Evolutionary conservation across 2,888 invertebrate genomes (phyloP), one percentile per base, ranked within the genome.

Genomic region (Parnassius glacialis): DNA sequence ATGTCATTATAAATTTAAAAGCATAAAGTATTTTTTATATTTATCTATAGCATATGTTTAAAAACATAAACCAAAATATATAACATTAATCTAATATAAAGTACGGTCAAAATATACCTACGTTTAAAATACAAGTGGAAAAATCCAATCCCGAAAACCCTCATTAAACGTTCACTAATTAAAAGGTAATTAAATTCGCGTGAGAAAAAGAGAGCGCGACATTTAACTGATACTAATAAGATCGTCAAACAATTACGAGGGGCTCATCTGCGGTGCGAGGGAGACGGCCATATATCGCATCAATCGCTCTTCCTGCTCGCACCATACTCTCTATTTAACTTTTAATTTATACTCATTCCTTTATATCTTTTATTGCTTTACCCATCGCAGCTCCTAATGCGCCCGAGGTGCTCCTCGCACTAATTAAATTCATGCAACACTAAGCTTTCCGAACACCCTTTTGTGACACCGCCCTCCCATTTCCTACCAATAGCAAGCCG

Each of bases 301-400:
- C 64, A n/a, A 48, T 59, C 67, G 70, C 82, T 77, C 84, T 13
- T 63, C 79, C 84, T 80, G 62, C 75, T 64, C 85, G 66, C 79
- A 70, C 79, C 70, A 73, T 79, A 72, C 78, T 87, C 87, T 88
- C 90, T 91, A 90, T 91, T 91, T 91, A 91, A 91, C 90, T 91
- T 90, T 91, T 91, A 90, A 91, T 91, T 91, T 91, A 91, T 91
- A 90, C 90, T 91, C 90, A 91, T 91, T 90, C 90, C 91, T 91
- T 91, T 91, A 91, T 91, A 91, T 90, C 90, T 91, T 91, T 91
- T 91, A 91, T 91, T 91, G 91, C 90, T 89, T 90, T 89, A 87
- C 90, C 90, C 91, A 88, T 89, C 86, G 90, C 90, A 87, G 83
- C 89, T 90, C 89, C 90, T 91, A 91, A 91, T 91, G 89, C 88